A percentile compares a stretch with the other conserved stretches of the same genome.
Evolutionary conservation across 2,888 invertebrate genomes (phyloP).

Genomic region (Calephelis perditalis): DNA sequence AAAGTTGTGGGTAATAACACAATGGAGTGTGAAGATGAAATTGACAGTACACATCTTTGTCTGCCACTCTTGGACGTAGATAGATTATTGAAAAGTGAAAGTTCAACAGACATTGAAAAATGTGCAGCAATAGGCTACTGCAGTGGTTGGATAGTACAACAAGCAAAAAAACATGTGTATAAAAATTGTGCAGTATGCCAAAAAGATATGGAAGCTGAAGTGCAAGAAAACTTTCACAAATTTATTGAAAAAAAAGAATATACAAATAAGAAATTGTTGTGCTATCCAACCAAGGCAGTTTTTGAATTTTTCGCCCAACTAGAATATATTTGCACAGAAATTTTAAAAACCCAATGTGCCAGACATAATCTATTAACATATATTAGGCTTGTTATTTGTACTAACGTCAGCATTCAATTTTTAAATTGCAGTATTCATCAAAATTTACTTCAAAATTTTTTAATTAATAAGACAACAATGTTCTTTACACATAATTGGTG

Average conservation of each 20-base stretch:
- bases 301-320: conserved; percentile 27
- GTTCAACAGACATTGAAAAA: conserved; percentile 18
- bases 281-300: conserved; percentile 24
- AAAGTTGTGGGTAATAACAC: neutral
- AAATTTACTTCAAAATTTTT: no score
- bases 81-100: conserved; percentile 17
- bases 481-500: no score
- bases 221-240: conserved; percentile 15
- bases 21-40: conserved; percentile 9
- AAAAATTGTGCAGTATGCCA: conserved; percentile 14
- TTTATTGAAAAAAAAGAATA: conserved; percentile 25
- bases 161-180: conserved; percentile 15
- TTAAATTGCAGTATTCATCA: no score
- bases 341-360: no score
- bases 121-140: conserved; percentile 26
- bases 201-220: conserved; percentile 15
- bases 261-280: conserved; percentile 25
- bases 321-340: conserved; percentile 17
- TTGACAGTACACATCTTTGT: conserved; percentile 15
- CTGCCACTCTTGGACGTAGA: conserved; percentile 17
- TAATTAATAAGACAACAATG: no score
- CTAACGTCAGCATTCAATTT: no score
- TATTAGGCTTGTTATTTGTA: no score
- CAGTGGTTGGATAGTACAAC: conserved; percentile 26
- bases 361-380: no score